These are phyloP conservation scores for Notodonta ziczac DNA, from an alignment of 2,888 invertebrate genomes.

Conservation along the genomic window DNA sequence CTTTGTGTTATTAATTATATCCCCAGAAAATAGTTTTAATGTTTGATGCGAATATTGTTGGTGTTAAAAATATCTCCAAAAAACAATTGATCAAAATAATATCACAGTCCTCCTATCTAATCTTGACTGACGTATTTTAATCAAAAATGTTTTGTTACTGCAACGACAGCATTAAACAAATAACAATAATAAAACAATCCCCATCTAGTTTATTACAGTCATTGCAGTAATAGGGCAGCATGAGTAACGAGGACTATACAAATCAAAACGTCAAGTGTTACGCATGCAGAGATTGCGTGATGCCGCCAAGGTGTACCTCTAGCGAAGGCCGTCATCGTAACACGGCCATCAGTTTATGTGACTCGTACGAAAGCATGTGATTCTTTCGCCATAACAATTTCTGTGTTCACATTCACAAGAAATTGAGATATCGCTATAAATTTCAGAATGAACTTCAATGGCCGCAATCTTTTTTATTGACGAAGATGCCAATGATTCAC, in stretches of 20 bases:
- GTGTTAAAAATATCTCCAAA: too few species aligned
- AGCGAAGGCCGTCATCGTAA: slow-evolving; percentile 33
- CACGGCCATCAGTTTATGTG: slow-evolving; percentile 1
- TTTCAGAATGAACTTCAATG: too few species aligned
- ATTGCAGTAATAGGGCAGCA: slow-evolving; percentile 28
- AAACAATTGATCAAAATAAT: too few species aligned
- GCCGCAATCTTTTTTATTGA: too few species aligned
- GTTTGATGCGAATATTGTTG: neutral
- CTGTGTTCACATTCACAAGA: too few species aligned
- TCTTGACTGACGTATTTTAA: too few species aligned
- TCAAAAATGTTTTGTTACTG: too few species aligned
- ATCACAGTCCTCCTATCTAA: too few species aligned
- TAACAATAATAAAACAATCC: too few species aligned
- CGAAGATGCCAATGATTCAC: too few species aligned
- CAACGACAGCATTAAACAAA: too few species aligned
- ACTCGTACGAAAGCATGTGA: neutral
- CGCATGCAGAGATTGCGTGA: slow-evolving; percentile 30
- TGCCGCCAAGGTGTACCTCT: slow-evolving; percentile 42
- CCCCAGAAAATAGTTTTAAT: neutral
- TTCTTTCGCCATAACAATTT: neutral
- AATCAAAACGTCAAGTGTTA: slow-evolving; percentile 27
- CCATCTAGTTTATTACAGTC: slow-evolving; percentile 16
- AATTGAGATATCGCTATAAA: too few species aligned
- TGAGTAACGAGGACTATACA: slow-evolving; percentile 26
- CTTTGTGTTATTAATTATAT: neutral